Conservation (phyloP, 2,797 vertebrate genomes). For the Tiaroga cobitis region DNA sequence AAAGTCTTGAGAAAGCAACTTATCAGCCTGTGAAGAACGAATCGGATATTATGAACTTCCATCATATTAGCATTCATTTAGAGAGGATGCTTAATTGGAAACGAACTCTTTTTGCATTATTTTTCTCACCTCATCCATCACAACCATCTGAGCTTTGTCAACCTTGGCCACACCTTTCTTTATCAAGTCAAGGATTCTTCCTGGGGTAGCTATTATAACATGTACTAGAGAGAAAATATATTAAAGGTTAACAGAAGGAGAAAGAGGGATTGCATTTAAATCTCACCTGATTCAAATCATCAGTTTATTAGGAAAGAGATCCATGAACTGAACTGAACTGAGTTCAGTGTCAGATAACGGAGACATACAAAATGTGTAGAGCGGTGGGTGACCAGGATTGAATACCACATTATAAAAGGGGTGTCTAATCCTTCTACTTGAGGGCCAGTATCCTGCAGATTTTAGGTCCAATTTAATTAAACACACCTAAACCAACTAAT, state of each 20-base stretch:
- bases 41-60: neutral
- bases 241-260: neutral
- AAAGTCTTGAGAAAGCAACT: constrained; percentile 86
- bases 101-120: neutral
- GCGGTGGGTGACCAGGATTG: neutral
- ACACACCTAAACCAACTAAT: neutral
- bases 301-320: neutral
- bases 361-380: neutral
- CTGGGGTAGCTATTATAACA: constrained; percentile 84
- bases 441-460: neutral
- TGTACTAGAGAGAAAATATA: constrained; percentile 71
- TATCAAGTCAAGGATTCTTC: constrained; percentile 83
- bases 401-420: neutral
- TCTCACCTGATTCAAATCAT: neutral
- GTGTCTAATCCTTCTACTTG: neutral
- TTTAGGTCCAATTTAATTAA: neutral
- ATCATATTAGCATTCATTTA: neutral
- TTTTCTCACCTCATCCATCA: constrained; percentile 84
- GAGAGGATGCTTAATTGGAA: neutral
- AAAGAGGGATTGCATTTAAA: neutral
- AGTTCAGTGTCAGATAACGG: neutral
- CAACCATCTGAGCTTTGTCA: constrained; percentile 81
- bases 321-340: too few species aligned
- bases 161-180: constrained; percentile 85
- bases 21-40: constrained; percentile 75